Base-by-base conservation (phyloP, 2,888 invertebrate species). In the Xestia rhomboidea region DNA sequence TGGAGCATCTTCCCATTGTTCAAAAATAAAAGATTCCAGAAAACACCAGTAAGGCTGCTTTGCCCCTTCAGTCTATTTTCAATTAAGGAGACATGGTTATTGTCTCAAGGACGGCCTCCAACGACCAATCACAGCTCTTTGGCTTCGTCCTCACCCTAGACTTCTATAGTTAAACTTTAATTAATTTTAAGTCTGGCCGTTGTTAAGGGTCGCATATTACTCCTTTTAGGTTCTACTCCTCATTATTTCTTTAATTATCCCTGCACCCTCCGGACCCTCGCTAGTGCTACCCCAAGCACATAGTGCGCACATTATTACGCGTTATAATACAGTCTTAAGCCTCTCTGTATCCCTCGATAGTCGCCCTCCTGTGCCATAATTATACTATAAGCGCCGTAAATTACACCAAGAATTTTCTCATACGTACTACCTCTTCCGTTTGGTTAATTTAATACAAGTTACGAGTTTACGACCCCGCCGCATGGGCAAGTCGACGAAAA, bases 161-260 rank as follows among this genome's bases (percentile, higher is more conserved):
- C 34, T 69, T 89, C 86, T 86, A n/a, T 75, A 73, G 71, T 88
- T 80, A 86, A 89, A 86, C 73, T 87, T 88, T 88, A 88, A 90
- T 91, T 91, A 90, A 89, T 88, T 87, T 85, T 54, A 87, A 90
- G 87, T 86, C 85, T 88, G 79, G 81, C 77, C 86, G 86, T 89
- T 89, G 85, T 82, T 78, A 76, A 83, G 87, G 90, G 88, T 82
- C 83, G 82, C 85, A 85, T 87, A 87, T 90, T 87, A 85, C 76
- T 81, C 77, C 77, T 84, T 82, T 86, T 87, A 87, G 84, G 83
- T 87, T 87, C 73, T 77, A 57, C 79, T 83, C 83, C 84, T 87
- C 86, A 89, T 89, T 89, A 90, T 89, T 91, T 90, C 87, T 89
- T 88, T 87, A 85, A 88, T 89, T 88, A 91, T 89, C 87, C 85